Base-by-base conservation (phyloP, 1,140 invertebrate genomes). In the Pinna nobilis region DNA sequence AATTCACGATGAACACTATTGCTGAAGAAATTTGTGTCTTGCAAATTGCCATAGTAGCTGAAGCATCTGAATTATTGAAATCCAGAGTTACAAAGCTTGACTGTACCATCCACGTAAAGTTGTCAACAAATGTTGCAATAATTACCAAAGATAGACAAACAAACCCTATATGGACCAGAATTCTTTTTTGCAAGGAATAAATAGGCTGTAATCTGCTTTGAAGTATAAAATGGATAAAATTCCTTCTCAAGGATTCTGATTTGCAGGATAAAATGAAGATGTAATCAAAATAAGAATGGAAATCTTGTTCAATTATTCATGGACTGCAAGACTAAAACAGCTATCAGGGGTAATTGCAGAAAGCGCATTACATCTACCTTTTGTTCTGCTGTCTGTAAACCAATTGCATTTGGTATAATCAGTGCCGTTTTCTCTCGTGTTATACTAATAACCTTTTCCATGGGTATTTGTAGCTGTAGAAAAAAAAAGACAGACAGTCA, bases 341-440 rank as follows among this genome's bases (percentile, higher is more conserved):
- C 44, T 49, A 44, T 9, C 18, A n/a, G 44, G 3, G 9, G 18
- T n/a, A n/a, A 20, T 49, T n/a, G n/a, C n/a, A n/a, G n/a, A n/a
- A n/a, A n/a, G n/a, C n/a, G n/a, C 13, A 33, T 4, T 57, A 39
- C 9, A 28, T 25, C 70, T 76, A 90, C 89, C 72, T 95, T 94
- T 80, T 95, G 94, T 74, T 94, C 92, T 32, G 92, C 89, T n/a
- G 95, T 95, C 37, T 93, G 92, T 23, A 98, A 92, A 23, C 95
- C 95, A 51, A 98, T 94, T 28, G 96, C 96, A 90, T 97, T 97
- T 35, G 96, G 96, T 76, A 92, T 91, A 63, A 98, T 95, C 74
- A 94, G 92, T 2, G 95, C 96, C 72, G 95, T 96, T 90, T 95
- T 96, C 89, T 97, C 95, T 85, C 96, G 95, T 32, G 94, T 96